Percentiles rank a stretch among this genome's conserved stretches.
phyloP scores from a whole-genome alignment of 2,797 vertebrate species.

The Coregonus sp. region DNA sequence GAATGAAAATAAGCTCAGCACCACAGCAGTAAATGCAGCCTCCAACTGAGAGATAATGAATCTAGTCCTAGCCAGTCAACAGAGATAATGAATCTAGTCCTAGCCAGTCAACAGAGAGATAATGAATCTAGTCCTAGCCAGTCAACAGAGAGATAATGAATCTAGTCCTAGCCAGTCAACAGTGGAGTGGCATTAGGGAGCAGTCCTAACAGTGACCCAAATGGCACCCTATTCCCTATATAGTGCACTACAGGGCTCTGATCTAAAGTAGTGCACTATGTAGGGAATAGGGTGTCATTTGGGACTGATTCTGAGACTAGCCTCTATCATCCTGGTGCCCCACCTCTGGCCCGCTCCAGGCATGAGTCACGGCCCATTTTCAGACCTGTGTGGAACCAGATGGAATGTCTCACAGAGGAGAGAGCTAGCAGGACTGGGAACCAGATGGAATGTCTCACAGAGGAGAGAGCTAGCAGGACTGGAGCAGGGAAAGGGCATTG shows the following conservation, averaged over 20 bases:
- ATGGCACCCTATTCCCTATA: too few species aligned
- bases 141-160: not conserved
- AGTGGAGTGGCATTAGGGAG: not conserved
- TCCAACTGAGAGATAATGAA: too few species aligned
- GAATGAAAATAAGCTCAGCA: too few species aligned
- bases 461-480: conserved; percentile 7
- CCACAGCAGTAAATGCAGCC: too few species aligned
- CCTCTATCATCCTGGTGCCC: conserved; percentile 1
- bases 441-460: conserved; percentile 61
- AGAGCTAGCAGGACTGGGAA: not conserved
- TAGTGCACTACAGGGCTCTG: too few species aligned
- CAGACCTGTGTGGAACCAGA: conserved; percentile 61
- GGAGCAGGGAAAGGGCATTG: not conserved
- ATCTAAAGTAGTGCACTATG: too few species aligned
- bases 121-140: too few species aligned
- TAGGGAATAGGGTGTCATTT: too few species aligned
- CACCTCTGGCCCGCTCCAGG: conserved; percentile 26
- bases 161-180: too few species aligned
- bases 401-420: conserved; percentile 56
- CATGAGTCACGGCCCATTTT: conserved; percentile 55
- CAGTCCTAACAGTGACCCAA: not conserved
- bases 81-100: too few species aligned
- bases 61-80: too few species aligned
- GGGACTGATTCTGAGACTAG: not conserved
- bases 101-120: too few species aligned